Percentiles rank a stretch among this genome's conserved stretches.
phyloP scores from a whole-genome alignment of 2,797 vertebrate genomes.

The Acrossocheilus wenchowensis region DNA sequence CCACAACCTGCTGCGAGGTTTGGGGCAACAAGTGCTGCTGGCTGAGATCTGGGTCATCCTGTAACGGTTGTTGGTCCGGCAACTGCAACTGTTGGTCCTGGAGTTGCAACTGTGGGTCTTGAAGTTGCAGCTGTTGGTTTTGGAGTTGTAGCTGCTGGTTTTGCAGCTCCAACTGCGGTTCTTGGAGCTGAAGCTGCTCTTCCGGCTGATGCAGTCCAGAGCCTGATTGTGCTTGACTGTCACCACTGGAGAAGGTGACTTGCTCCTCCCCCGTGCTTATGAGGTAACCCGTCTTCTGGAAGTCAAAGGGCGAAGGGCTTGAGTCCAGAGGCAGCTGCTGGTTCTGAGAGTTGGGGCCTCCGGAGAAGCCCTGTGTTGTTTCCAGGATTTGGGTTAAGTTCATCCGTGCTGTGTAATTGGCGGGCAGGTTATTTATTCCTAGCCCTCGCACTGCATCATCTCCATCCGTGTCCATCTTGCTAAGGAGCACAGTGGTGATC shows the following conservation, averaged over 20 bases:
- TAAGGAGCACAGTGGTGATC: slow-evolving; percentile 96
- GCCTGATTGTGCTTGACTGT: slow-evolving; percentile 93
- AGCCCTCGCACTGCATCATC: slow-evolving; percentile 94
- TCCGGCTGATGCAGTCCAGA: slow-evolving; percentile 82
- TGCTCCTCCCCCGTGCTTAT: slow-evolving; percentile 84
- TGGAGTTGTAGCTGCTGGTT: slow-evolving; percentile 56
- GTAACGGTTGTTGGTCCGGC: slow-evolving; percentile 56
- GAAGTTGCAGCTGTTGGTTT: slow-evolving; percentile 55
- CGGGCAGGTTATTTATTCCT: slow-evolving; percentile 96
- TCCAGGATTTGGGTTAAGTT: slow-evolving; percentile 99
- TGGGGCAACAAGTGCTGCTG: slow-evolving; percentile 76
- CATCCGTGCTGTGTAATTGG: slow-evolving; percentile 98
- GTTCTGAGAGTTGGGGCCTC: slow-evolving; percentile 75
- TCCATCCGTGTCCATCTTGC: slow-evolving; percentile 94
- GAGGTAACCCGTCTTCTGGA: slow-evolving; percentile 97
- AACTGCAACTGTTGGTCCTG: slow-evolving; percentile 57
- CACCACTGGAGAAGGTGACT: slow-evolving; percentile 87
- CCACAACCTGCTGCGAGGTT: slow-evolving; percentile 74
- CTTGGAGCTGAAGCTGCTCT: slow-evolving; percentile 71
- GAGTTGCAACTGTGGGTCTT: slow-evolving; percentile 72
- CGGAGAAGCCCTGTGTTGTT: slow-evolving; percentile 85
- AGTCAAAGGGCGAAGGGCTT: slow-evolving; percentile 93
- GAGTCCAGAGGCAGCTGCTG: slow-evolving; percentile 81
- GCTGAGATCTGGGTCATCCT: slow-evolving; percentile 55
- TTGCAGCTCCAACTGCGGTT: slow-evolving; percentile 55